Conservation (phyloP, 2,797 vertebrate species). For the Pseudochirops corinnae region DNA sequence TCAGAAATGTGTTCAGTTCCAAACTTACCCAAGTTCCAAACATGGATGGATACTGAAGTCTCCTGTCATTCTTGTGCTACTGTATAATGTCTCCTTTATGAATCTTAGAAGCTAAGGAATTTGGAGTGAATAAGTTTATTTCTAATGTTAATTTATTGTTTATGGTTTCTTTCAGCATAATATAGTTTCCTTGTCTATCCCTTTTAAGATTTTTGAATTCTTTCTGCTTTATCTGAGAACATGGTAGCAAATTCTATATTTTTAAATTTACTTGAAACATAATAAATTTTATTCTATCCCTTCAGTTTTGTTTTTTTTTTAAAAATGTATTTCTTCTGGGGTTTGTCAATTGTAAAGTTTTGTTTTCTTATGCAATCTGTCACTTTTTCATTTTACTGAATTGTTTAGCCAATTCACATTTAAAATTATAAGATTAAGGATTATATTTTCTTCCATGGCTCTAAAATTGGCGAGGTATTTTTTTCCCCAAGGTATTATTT, state of each 20-base stretch:
- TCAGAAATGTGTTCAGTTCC: neutral
- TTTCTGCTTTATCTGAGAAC: neutral
- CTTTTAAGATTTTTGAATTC: neutral
- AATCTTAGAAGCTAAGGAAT: neutral
- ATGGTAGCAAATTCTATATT: neutral
- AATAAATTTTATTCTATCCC: neutral
- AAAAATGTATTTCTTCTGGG: neutral
- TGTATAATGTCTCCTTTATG: neutral
- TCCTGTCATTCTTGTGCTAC: neutral
- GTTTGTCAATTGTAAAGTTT: too few relatives aligned
- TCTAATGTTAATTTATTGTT: neutral
- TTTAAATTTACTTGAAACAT: neutral
- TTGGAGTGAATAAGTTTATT: neutral
- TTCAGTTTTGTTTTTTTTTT: neutral
- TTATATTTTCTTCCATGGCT: neutral
- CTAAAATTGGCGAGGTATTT: neutral
- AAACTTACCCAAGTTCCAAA: neutral
- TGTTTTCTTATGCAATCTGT: neutral
- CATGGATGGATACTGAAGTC: neutral
- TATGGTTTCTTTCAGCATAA: neutral
- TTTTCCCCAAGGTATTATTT: neutral
- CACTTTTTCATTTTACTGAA: neutral
- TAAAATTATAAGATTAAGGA: neutral
- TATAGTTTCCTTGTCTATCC: neutral
- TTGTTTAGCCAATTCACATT: neutral